Conservation (phyloP, 1,140 invertebrate species). For the Bathynomus jamesi region DNA sequence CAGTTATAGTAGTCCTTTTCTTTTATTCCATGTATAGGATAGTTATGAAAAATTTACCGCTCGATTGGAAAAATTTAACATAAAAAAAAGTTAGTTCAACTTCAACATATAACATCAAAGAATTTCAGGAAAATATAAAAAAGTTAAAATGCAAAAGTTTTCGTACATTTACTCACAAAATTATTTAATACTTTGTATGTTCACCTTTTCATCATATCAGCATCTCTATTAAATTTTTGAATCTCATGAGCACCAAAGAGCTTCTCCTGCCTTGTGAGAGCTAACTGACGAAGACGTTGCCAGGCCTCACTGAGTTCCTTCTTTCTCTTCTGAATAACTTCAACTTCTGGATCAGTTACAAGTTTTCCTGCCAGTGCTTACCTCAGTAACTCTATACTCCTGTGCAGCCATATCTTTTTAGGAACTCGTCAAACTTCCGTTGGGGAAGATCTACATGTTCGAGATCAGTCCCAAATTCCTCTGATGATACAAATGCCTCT, state of each 20-base stretch:
- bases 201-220: conserved; percentile 97
- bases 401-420: conserved; percentile 97
- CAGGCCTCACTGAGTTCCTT: conserved; percentile 93
- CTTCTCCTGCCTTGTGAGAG: conserved; percentile 86
- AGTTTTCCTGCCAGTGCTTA: conserved; percentile 90
- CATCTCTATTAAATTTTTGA: conserved; percentile 94
- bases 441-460: conserved; percentile 98
- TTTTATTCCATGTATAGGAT: no score
- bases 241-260: conserved; percentile 98
- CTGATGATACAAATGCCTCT: conserved; percentile 91
- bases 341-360: conserved; percentile 83
- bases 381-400: conserved; percentile 92
- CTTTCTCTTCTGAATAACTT: conserved; percentile 78
- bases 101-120: no score
- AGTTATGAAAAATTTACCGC: no score
- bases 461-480: conserved; percentile 94
- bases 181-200: no score
- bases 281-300: conserved; percentile 86
- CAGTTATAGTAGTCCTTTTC: no score
- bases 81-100: no score
- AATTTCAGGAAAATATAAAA: no score
- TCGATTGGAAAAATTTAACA: no score
- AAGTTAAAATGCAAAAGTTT: no score
- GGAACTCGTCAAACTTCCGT: conserved; percentile 98
- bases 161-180: no score